Evolutionary conservation across 1,140 invertebrate species (phyloP), one percentile per base, ranked within the genome.

Genomic region (Drosophila kikkawai): DNA sequence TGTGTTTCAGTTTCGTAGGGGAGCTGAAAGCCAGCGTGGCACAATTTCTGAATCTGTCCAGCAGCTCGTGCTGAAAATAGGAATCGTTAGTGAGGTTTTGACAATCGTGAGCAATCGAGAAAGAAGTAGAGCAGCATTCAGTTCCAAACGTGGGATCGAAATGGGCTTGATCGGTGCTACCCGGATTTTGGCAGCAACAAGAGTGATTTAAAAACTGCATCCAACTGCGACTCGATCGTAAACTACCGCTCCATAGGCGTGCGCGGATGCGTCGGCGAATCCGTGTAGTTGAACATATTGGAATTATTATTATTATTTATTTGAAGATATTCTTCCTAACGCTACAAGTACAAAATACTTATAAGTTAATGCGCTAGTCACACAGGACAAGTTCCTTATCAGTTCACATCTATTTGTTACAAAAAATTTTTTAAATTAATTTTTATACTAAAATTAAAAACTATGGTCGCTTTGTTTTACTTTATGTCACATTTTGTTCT

Each of bases 21-120:
- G 34, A 36, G 17, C 42, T 47, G 19, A 22, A 7, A 22, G 8
- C 44, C 19, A 45, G 9, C 6, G 44, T 19, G 22, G 12, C 19
- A 47, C 19, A 22, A 47, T 47, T 47, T 47, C 19, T 13, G 19
- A 47, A 47, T 47, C 44, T 12, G 44, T 47, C 44, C 11, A 45
- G 17, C 44, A 45, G 44, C 9, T 45, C 1, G 19, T 22, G 44
- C 11, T 45, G 11, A 47, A 22, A 47, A n/a, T n/a, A n/a, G n/a
- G n/a, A n/a, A n/a, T n/a, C n/a, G n/a, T n/a, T n/a, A n/a, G n/a
- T n/a, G n/a, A n/a, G n/a, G n/a, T n/a, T n/a, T n/a, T n/a, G n/a
- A n/a, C n/a, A n/a, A n/a, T n/a, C n/a, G n/a, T n/a, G n/a, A n/a
- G n/a, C n/a, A n/a, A n/a, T n/a, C n/a, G n/a, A n/a, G n/a, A n/a